Percentiles rank a stretch among this genome's conserved stretches.
These are phyloP conservation scores for Hipposideros larvatus DNA, from an alignment of 2,797 vertebrate genomes.

Conservation along the genomic window DNA sequence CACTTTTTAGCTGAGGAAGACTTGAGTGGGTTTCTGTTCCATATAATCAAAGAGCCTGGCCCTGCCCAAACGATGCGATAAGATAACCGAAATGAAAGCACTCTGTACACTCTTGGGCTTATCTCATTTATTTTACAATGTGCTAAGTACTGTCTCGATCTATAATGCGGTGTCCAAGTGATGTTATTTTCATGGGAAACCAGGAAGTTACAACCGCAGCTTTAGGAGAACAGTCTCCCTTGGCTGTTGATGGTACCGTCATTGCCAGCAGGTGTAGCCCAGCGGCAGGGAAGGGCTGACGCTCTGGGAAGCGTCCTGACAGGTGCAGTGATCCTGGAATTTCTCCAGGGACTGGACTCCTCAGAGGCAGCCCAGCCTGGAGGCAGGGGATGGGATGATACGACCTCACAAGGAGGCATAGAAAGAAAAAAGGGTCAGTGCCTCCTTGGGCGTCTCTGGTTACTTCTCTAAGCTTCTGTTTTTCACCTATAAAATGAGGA, in stretches of 20 bases:
- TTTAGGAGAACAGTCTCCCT: background rate
- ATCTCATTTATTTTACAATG: background rate
- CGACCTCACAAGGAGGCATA: background rate
- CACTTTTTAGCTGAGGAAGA: background rate
- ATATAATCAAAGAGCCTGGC: background rate
- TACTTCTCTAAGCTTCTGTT: background rate
- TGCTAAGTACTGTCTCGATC: background rate
- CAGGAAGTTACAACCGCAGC: background rate
- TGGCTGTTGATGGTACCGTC: fast-evolving
- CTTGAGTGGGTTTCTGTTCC: background rate
- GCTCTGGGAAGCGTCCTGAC: background rate
- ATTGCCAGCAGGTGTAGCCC: background rate
- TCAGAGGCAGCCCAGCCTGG: background rate
- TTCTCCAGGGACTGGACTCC: background rate
- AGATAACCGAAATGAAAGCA: background rate
- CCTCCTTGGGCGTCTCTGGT: no score
- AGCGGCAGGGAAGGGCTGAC: background rate
- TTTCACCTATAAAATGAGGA: background rate
- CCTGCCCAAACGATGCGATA: background rate
- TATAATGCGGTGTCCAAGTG: background rate
- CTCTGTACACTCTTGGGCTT: background rate
- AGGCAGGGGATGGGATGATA: background rate
- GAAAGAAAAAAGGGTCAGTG: background rate
- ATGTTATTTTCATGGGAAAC: background rate
- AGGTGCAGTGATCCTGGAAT: background rate